A percentile compares a stretch with the other conserved stretches of the same genome.
Evolutionary conservation across 2,113 vertebrate species (phyloP).

Genomic region (Anhinga rufa): DNA sequence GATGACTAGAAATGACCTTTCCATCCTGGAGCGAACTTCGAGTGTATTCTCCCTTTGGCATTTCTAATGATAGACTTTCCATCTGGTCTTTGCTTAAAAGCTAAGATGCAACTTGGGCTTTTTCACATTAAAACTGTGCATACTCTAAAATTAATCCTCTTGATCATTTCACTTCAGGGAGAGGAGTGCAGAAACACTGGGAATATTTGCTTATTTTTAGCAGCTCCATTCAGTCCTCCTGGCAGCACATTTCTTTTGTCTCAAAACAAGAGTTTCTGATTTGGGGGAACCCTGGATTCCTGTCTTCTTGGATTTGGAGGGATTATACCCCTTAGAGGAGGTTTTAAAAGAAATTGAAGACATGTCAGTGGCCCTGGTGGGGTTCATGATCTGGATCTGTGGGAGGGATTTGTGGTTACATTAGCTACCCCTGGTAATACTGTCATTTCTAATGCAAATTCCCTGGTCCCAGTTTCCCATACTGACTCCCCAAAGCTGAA

Average conservation of each 20-base stretch:
- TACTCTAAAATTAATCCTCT: constrained; percentile 48
- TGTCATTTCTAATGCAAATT: neutral
- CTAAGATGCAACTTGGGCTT: constrained; percentile 4
- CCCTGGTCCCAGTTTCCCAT: neutral
- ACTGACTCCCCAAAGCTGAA: neutral
- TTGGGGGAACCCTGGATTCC: neutral
- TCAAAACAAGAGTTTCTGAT: neutral
- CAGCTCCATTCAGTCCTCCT: neutral
- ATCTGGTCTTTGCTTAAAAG: constrained; percentile 64
- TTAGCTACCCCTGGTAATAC: neutral
- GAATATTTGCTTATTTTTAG: constrained; percentile 33
- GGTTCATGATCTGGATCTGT: neutral
- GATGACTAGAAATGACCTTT: constrained; percentile 66
- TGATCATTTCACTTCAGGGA: constrained; percentile 44
- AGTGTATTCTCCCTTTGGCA: constrained; percentile 56
- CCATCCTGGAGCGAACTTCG: constrained; percentile 34
- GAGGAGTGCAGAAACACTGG: neutral
- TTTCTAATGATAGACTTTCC: constrained; percentile 65
- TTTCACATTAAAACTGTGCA: constrained; percentile 12
- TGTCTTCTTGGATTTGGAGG: neutral
- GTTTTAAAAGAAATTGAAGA: neutral
- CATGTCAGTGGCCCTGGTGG: neutral
- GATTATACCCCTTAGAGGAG: neutral
- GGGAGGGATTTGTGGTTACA: neutral
- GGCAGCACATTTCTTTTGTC: neutral